A percentile compares a stretch with the other conserved stretches of the same genome.
Conservation (phyloP, 2,113 vertebrate species). For the mouse (Mus musculus) region DNA sequence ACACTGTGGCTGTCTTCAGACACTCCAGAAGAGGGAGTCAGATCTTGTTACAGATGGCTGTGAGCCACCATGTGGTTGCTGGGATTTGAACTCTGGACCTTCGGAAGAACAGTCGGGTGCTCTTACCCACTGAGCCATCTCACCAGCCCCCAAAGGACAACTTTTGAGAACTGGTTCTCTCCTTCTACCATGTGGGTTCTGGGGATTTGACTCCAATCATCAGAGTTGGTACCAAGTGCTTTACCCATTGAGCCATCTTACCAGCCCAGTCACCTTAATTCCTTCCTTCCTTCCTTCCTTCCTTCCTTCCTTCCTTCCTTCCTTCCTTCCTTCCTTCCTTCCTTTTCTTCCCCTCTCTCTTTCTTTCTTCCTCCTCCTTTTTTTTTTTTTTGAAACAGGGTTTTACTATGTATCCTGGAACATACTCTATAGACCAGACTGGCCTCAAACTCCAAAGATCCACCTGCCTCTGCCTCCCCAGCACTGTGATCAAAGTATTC, state of each 20-base stretch:
- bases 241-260: not conserved
- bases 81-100: too few relatives aligned
- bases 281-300: not conserved
- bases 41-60: too few relatives aligned
- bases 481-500: not conserved
- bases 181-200: not conserved
- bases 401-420: not conserved
- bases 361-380: fast-evolving
- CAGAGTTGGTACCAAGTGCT: not conserved
- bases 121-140: too few relatives aligned
- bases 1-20: too few relatives aligned
- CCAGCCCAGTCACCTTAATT: not conserved
- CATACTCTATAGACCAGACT: not conserved
- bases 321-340: too few relatives aligned
- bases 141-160: not conserved
- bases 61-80: too few relatives aligned
- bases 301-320: not conserved
- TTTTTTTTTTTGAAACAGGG: not conserved
- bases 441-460: not conserved
- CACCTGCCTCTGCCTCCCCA: not conserved
- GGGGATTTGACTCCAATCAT: not conserved
- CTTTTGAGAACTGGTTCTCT: not conserved
- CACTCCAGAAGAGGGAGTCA: too few relatives aligned
- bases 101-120: too few relatives aligned
- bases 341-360: too few relatives aligned